Base-by-base conservation (phyloP, 1,140 invertebrate genomes). In the Drosophila yakuba region DNA sequence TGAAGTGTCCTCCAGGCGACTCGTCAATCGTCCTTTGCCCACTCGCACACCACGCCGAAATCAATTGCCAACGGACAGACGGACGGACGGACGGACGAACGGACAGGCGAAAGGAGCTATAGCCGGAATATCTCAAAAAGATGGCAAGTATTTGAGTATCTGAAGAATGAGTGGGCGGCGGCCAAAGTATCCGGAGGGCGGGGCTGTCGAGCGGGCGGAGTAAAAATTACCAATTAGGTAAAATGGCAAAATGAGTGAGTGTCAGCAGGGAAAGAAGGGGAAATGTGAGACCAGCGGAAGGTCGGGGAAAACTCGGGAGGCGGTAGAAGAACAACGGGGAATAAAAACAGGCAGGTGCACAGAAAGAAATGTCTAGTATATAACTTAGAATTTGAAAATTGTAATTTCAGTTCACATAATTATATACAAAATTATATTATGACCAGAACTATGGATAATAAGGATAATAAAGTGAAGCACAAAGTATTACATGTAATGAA, bases 211-310 rank as follows among this genome's bases (percentile, higher is more conserved):
- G 43, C 28, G 61, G 66, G 45, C 41, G 75, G 61, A 64, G 57
- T 64, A 73, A 77, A 83, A 88, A 88, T 88, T 89, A 88, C 84
- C 80, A 88, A 88, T 89, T 83, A 89, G 79, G 77, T 83, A 77
- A 71, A 88, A 89, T 88, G 79, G 84, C 76, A 89, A 88, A 83
- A 88, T 88, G 79, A 82, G 72, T 88, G 75, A 88, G 83, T 77
- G 63, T 63, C 47, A 62, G 44, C 47, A 17, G 54, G 14, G 61
- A 60, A 48, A 43, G 57, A 25, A 36, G 12, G 14, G 23, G 59
- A 50, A 64, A 48, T 39, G 44, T 28, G 60, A 64, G 59, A 64
- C 35, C 36, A 36, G 36, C 17, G 20, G 20, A n/a, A 32, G 36
- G n/a, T n/a, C 20, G 20, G 5, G 63, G 14, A 23, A 23, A 38